These are phyloP conservation scores for Brachynemurus nebulosus DNA, from an alignment of 2,888 invertebrate species.

Conservation along the genomic window DNA sequence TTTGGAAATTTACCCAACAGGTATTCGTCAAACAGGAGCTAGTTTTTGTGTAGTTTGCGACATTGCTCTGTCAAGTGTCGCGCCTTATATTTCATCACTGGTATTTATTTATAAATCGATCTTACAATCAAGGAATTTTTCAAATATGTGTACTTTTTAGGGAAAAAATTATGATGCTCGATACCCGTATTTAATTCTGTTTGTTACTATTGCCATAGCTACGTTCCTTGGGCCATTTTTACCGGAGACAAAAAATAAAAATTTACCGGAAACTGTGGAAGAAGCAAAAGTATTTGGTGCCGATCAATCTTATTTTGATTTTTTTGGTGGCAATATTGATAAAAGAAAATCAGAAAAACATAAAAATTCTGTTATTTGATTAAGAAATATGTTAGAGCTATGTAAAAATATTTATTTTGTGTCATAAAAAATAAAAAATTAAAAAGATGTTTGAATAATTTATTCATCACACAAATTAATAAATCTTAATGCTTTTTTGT, in stretches of 20 bases:
- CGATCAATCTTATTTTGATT: conserved; percentile 25
- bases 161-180: conserved; percentile 33
- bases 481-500: too few relatives aligned
- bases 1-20: conserved; percentile 53
- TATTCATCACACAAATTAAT: too few relatives aligned
- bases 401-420: too few relatives aligned
- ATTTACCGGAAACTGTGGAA: conserved; percentile 46
- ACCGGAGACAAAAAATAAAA: conserved; percentile 48
- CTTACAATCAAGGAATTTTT: conserved; percentile 3
- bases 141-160: conserved; percentile 16
- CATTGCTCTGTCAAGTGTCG: conserved; percentile 39
- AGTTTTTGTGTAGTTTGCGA: conserved; percentile 42
- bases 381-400: too few relatives aligned
- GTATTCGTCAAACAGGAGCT: conserved; percentile 48
- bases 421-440: too few relatives aligned
- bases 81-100: conserved; percentile 41
- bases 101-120: too few relatives aligned
- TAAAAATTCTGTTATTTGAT: too few relatives aligned
- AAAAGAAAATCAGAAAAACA: too few relatives aligned
- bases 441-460: too few relatives aligned
- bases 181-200: conserved; percentile 30
- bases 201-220: conserved; percentile 32
- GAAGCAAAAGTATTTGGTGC: conserved; percentile 45
- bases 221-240: conserved; percentile 35
- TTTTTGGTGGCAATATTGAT: too few relatives aligned